Conservation (phyloP, 2,797 vertebrate species). For the Microchirus variegatus region DNA sequence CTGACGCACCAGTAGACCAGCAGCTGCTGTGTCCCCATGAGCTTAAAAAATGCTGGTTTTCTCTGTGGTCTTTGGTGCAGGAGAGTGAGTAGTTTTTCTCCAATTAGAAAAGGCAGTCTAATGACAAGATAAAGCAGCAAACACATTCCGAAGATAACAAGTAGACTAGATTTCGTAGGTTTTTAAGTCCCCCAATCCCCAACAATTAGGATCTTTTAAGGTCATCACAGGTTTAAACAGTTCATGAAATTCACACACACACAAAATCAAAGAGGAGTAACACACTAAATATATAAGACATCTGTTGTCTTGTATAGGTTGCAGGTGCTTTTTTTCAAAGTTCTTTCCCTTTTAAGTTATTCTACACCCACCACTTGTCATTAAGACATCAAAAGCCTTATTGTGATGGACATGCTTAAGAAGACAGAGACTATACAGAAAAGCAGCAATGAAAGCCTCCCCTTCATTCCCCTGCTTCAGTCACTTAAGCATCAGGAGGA, state of each 20-base stretch:
- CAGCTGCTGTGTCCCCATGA: too few species aligned
- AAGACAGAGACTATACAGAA: conserved; percentile 43
- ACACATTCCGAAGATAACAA: too few species aligned
- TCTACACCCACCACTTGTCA: conserved; percentile 23
- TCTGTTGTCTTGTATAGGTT: background rate
- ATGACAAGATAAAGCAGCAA: too few species aligned
- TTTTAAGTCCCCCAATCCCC: too few species aligned
- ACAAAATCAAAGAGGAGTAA: background rate
- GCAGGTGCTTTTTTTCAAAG: conserved; percentile 34
- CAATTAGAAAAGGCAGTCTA: too few species aligned
- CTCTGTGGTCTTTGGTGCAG: too few species aligned
- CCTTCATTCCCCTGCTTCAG: conserved; percentile 36
- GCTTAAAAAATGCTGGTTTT: too few species aligned
- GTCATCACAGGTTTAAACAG: too few species aligned
- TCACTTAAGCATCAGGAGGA: conserved; percentile 27
- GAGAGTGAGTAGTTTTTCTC: too few species aligned
- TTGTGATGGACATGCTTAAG: conserved; percentile 58
- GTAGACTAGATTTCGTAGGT: too few species aligned
- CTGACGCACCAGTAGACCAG: too few species aligned
- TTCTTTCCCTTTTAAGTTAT: conserved; percentile 23
- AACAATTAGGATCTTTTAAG: too few species aligned
- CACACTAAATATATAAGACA: background rate
- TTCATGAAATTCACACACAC: background rate
- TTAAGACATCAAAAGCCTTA: conserved; percentile 69
- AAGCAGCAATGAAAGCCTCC: conserved; percentile 53